phyloP scores from a whole-genome alignment of 2,888 invertebrate genomes.

The Nephrotoma guestfalica region DNA sequence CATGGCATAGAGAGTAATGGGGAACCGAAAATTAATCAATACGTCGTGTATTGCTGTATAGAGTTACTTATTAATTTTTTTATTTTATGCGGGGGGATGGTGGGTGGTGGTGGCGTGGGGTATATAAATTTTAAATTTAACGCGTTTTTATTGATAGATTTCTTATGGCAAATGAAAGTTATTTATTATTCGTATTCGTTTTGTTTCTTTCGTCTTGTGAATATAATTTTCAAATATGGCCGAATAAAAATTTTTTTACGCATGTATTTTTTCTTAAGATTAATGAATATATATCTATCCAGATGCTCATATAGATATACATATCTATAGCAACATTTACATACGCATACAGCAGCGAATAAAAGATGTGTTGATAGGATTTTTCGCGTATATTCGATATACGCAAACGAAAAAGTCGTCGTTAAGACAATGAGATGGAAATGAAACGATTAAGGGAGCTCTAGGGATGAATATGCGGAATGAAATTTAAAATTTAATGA shows the following conservation, averaged over 20 bases:
- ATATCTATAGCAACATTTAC: not conserved
- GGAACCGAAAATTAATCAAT: not conserved
- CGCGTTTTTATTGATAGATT: not conserved
- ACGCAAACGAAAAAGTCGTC: not conserved
- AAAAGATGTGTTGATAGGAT: not conserved
- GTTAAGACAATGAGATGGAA: not conserved
- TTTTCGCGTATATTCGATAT: not conserved
- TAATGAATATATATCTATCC: not conserved
- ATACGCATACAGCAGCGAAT: not conserved
- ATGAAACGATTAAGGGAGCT: not conserved
- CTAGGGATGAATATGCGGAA: not conserved
- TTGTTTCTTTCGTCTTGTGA: not conserved
- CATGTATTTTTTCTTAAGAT: not conserved
- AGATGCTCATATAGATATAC: not conserved
- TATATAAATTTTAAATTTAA: not conserved
- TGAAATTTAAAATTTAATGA: not conserved
- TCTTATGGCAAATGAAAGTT: not conserved
- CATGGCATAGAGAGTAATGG: not conserved
- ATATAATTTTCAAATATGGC: not conserved
- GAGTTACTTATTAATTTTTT: not conserved
- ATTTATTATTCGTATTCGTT: not conserved
- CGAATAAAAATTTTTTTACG: not conserved
- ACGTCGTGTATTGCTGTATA: not conserved
- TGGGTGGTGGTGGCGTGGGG: not conserved
- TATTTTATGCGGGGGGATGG: not conserved